phyloP scores from a whole-genome alignment of 2,888 invertebrate genomes.

The Napeogenes sylphis region DNA sequence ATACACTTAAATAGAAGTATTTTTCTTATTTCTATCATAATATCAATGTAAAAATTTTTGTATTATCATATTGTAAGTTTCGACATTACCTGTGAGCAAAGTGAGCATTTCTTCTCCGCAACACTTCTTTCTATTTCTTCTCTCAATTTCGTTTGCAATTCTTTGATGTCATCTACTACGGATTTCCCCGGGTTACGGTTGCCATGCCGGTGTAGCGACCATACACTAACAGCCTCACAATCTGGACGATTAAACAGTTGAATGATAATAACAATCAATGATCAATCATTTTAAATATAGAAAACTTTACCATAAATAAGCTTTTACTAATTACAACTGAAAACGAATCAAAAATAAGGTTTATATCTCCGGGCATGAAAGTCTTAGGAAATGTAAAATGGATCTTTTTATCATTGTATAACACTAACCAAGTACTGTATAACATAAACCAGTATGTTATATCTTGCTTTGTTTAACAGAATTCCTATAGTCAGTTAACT shows the following conservation, averaged over 20 bases:
- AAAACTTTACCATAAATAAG: too few species aligned
- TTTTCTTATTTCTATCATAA: background rate
- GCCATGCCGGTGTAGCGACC: constrained; percentile 84
- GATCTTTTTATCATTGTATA: background rate
- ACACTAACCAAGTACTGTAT: background rate
- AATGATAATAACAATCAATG: too few species aligned
- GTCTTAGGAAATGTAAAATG: too few species aligned
- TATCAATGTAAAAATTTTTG: background rate
- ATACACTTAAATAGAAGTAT: background rate
- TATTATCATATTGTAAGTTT: background rate
- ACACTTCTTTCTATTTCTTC: constrained; percentile 81
- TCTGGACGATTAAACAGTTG: background rate
- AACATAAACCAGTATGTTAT: too few species aligned
- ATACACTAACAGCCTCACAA: constrained; percentile 74
- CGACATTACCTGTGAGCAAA: constrained; percentile 59
- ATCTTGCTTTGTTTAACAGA: too few species aligned
- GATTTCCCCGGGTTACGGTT: constrained; percentile 79
- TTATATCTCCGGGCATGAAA: too few species aligned
- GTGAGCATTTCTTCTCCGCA: constrained; percentile 57
- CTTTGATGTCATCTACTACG: constrained; percentile 71
- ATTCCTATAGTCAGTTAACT: background rate
- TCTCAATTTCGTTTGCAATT: constrained; percentile 71
- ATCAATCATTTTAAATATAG: too few species aligned
- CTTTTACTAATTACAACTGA: too few species aligned
- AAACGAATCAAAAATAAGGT: too few species aligned